Evolutionary conservation across 2,797 vertebrate genomes (phyloP), one percentile per base, ranked within the genome.

Genomic region (Phylloscopus collybita): DNA sequence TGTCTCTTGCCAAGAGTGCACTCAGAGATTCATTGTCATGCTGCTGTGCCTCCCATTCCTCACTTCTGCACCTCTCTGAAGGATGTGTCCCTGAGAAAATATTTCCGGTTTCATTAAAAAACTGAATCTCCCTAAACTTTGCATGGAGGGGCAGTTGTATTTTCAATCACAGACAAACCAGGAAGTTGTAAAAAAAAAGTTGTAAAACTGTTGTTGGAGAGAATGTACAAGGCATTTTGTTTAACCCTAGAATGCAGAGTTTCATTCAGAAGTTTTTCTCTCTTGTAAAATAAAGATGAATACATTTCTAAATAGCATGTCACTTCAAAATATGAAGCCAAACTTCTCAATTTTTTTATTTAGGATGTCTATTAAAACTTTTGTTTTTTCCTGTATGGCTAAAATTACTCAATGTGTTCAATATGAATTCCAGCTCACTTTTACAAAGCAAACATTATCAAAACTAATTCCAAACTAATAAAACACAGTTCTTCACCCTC

Each of bases 351-450:
- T 25, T 66, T 85, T 85, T 78, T 79, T 45, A 21, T 61, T 75
- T 64, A 51, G 29, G 15, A 45, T 32, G 11, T 45, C 40, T 47
- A 51, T 65, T 19, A 79, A 17, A 36, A 56, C 8, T 26, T 65
- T 1, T 62, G 5, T 2, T 90, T 78, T 94, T 56, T 32, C 74
- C 42, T 50, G 26, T 45, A 26, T 22, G 38, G 11, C 19, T 69
- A 53, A 72, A 83, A 71, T 7, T 25, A 34, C 22, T 56, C 4
- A 0, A 36, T 0, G 0, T 71, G 9, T 78, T 88, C 49, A 78
- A 32, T 4, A 16, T 20, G 21, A 80, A 78, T 67, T 73, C 40
- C 25, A 45, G 10, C 7, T 83, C 34, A 38, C 8, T 30, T 67
- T 72, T 75, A 45, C 32, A 75, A 60, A 74, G 30, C 32, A 71